phyloP scores from a whole-genome alignment of 2,888 invertebrate species.

The Synanthedon andrenaeformis region DNA sequence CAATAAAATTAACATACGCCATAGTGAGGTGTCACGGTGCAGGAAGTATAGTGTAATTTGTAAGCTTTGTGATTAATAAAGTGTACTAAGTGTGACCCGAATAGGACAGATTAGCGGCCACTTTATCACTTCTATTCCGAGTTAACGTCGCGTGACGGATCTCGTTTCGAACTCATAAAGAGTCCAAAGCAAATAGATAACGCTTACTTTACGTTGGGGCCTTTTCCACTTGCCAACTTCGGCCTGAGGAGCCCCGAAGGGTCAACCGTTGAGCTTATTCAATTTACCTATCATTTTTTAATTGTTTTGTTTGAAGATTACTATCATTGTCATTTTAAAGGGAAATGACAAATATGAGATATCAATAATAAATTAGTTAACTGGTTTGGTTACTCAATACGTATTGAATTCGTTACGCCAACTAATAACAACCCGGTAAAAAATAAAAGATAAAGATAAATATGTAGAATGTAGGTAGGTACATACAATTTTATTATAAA shows the following conservation, averaged over 20 bases:
- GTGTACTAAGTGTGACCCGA: conserved; percentile 69
- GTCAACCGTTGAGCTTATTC: conserved; percentile 54
- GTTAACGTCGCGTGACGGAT: conserved; percentile 70
- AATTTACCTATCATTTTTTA: conserved; percentile 57
- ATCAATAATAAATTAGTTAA: no score
- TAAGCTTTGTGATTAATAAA: conserved; percentile 71
- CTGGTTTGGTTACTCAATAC: no score
- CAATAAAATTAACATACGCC: conserved; percentile 67
- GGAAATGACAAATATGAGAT: conserved; percentile 3
- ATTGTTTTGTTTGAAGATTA: conserved; percentile 29
- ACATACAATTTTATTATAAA: no score
- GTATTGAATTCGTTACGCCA: no score
- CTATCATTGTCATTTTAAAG: conserved; percentile 6
- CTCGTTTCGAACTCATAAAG: conserved; percentile 70
- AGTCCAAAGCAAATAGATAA: conserved; percentile 70
- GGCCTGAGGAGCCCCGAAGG: conserved; percentile 36
- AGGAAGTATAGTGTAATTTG: conserved; percentile 68
- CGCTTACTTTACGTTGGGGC: conserved; percentile 61
- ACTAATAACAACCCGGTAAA: no score
- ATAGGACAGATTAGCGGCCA: conserved; percentile 70
- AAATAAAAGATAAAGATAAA: no score
- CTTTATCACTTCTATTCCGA: conserved; percentile 69
- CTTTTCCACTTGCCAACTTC: conserved; percentile 64
- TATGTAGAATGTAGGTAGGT: no score
- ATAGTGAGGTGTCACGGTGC: conserved; percentile 58